A percentile compares a stretch with the other conserved stretches of the same genome.
Conservation (phyloP, 2,888 invertebrate genomes). For the Erannis defoliaria region DNA sequence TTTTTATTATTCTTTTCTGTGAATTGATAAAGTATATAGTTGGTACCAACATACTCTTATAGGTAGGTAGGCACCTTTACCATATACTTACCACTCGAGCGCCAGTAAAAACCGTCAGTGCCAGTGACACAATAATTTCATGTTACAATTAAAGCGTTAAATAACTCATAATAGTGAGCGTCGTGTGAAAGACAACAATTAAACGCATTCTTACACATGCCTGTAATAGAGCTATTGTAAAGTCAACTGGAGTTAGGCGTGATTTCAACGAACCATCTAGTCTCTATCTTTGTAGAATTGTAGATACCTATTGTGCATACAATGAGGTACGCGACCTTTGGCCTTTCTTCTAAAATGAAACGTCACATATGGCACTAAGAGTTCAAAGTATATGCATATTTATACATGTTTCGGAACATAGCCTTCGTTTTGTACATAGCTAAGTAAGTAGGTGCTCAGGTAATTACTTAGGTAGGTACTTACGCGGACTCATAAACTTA, state of each 20-base stretch:
- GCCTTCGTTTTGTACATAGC: background rate
- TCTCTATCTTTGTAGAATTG: background rate
- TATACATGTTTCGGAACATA: background rate
- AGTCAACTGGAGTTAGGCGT: slow-evolving; percentile 37
- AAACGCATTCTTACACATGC: slow-evolving; percentile 33
- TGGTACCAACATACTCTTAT: no score
- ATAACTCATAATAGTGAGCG: slow-evolving; percentile 6
- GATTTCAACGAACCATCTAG: slow-evolving; percentile 17
- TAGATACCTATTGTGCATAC: slow-evolving; percentile 2
- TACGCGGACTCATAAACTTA: no score
- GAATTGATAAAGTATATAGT: no score
- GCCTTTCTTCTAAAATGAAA: slow-evolving; percentile 9
- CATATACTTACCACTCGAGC: background rate
- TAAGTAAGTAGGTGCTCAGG: background rate
- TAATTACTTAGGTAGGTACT: background rate
- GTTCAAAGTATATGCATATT: slow-evolving; percentile 1
- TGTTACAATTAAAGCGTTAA: slow-evolving; percentile 25
- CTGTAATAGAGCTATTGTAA: slow-evolving; percentile 40
- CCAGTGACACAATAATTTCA: slow-evolving; percentile 31
- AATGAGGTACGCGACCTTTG: slow-evolving; percentile 23
- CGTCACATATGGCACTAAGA: background rate
- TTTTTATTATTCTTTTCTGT: no score
- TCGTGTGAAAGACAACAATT: slow-evolving; percentile 40
- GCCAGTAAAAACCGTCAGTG: background rate
- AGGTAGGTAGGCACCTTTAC: no score